A percentile compares a stretch with the other conserved stretches of the same genome.
phyloP scores from a whole-genome alignment of 1,140 invertebrate species.

The Aricia agestis region DNA sequence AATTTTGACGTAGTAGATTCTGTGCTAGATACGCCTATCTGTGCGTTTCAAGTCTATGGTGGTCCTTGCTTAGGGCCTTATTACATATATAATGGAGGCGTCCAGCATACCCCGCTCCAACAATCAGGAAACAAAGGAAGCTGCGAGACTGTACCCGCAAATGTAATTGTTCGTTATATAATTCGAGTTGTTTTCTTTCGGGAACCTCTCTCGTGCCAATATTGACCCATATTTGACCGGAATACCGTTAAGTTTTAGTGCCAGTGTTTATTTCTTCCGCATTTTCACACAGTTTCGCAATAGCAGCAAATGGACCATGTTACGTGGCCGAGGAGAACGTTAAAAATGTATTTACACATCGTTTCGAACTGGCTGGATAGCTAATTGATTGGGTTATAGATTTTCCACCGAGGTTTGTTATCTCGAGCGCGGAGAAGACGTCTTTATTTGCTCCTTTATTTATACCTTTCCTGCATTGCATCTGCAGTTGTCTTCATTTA shows the following conservation, averaged over 20 bases:
- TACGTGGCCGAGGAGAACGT: background rate
- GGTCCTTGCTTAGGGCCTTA: slow-evolving; percentile 4
- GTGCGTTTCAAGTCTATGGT: background rate
- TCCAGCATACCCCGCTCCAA: background rate
- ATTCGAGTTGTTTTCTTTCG: background rate
- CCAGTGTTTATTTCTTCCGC: background rate
- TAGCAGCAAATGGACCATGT: background rate
- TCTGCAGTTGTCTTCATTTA: slow-evolving; percentile 1
- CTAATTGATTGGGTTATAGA: slow-evolving; percentile 1
- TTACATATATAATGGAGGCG: slow-evolving; percentile 4
- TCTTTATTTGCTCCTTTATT: background rate
- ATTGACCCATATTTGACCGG: background rate
- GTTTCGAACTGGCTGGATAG: background rate
- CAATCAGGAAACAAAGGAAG: background rate
- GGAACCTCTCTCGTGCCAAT: background rate
- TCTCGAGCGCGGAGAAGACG: background rate
- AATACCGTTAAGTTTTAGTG: background rate
- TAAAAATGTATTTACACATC: background rate
- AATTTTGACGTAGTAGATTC: no score
- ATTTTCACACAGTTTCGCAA: slow-evolving; percentile 5
- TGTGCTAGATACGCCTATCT: background rate
- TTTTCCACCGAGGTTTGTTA: background rate
- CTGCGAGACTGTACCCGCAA: background rate
- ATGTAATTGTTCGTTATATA: slow-evolving; percentile 15
- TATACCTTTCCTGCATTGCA: background rate